Conservation (phyloP, 2,113 vertebrate species). For the Ptyas mucosa region DNA sequence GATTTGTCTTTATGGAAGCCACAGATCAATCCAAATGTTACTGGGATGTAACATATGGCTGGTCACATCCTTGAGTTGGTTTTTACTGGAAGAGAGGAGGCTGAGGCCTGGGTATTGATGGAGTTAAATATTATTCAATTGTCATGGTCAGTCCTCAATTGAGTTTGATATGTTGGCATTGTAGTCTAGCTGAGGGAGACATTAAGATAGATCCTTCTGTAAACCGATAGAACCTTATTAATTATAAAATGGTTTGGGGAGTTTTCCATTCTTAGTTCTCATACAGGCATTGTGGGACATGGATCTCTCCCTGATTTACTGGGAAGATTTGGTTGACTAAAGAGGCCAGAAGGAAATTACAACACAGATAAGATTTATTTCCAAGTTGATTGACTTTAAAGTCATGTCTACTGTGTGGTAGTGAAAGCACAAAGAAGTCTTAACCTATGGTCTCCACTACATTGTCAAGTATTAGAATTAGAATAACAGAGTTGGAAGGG, state of each 20-base stretch:
- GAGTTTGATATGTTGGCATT: not conserved
- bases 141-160: not conserved
- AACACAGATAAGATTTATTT: not conserved
- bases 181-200: not conserved
- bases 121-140: not conserved
- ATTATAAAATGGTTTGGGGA: not conserved
- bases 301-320: not conserved
- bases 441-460: not conserved
- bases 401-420: not conserved
- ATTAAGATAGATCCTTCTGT: not conserved
- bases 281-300: too few species aligned
- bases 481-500: too few species aligned
- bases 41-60: not conserved
- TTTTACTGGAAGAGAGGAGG: not conserved
- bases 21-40: not conserved
- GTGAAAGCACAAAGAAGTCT: not conserved
- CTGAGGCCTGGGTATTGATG: not conserved
- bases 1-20: not conserved
- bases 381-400: not conserved
- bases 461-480: not conserved
- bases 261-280: not conserved
- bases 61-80: not conserved
- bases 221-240: not conserved
- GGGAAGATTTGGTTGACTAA: not conserved
- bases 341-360: not conserved